Evolutionary conservation across 2,888 invertebrate genomes (phyloP).

Genomic region (Phrixothrix hirtus): DNA sequence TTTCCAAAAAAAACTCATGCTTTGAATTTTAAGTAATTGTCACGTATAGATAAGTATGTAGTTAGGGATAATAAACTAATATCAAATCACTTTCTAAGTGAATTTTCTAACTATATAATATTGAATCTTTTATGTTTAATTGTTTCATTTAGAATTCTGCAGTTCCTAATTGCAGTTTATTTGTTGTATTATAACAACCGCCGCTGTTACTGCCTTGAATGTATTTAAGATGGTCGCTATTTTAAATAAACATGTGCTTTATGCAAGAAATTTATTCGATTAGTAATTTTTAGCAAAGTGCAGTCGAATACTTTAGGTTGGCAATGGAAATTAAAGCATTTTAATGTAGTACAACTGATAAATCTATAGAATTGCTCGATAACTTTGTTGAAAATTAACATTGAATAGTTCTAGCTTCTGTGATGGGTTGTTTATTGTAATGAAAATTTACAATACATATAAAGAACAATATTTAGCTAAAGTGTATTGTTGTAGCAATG

Average conservation of each 20-base stretch:
- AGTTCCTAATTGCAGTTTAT: slow-evolving; percentile 13
- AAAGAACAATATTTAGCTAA: slow-evolving; percentile 46
- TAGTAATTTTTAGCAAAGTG: slow-evolving; percentile 24
- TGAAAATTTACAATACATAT: slow-evolving; percentile 35
- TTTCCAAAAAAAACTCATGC: slow-evolving; percentile 13
- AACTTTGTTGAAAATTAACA: slow-evolving; percentile 40
- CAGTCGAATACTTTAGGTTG: slow-evolving; percentile 2
- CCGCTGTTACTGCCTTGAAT: slow-evolving; percentile 47
- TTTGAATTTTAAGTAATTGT: slow-evolving; percentile 25
- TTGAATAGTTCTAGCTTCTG: slow-evolving; percentile 51
- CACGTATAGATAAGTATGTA: slow-evolving; percentile 18
- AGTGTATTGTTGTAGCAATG: slow-evolving; percentile 40
- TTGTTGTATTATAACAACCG: slow-evolving; percentile 34
- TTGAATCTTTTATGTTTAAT: slow-evolving; percentile 2
- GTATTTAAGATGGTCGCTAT: slow-evolving; percentile 38
- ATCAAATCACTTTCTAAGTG: slow-evolving; percentile 2
- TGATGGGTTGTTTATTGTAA: slow-evolving; percentile 52
- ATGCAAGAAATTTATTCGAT: slow-evolving; percentile 33
- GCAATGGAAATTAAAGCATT: no score
- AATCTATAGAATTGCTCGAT: slow-evolving; percentile 9
- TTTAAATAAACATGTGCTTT: slow-evolving; percentile 44
- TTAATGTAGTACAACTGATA: slow-evolving; percentile 1
- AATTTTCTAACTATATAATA: not conserved
- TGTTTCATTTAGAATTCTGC: not conserved
- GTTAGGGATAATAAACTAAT: slow-evolving; percentile 4